Percentiles rank a stretch among this genome's conserved stretches.
phyloP scores from a whole-genome alignment of 2,797 vertebrate species.

The Myripristis jacobus region DNA sequence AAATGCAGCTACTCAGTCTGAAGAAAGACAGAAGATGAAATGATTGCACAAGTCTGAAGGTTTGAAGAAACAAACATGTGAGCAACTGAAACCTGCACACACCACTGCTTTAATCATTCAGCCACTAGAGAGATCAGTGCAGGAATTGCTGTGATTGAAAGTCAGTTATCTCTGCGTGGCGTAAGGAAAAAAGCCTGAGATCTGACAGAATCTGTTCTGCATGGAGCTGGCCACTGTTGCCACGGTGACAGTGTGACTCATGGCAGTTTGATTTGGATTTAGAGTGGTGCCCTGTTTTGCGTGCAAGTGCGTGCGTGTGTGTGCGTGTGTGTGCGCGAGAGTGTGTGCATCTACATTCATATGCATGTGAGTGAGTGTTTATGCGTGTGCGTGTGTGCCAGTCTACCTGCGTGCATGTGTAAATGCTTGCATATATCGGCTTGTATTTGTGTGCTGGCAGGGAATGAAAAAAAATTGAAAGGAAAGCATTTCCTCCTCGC shows the following conservation, averaged over 20 bases:
- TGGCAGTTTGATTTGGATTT: slow-evolving; percentile 83
- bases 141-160: slow-evolving; percentile 72
- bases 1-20: not conserved
- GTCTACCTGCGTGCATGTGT: slow-evolving; percentile 29
- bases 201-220: slow-evolving; percentile 82
- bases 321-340: not conserved
- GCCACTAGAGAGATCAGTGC: slow-evolving; percentile 65
- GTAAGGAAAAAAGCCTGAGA: slow-evolving; percentile 53
- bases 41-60: not conserved
- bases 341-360: too few relatives aligned
- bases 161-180: slow-evolving; percentile 46
- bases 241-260: slow-evolving; percentile 87
- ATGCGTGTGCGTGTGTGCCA: slow-evolving; percentile 24
- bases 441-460: slow-evolving; percentile 42
- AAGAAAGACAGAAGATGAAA: slow-evolving; percentile 4
- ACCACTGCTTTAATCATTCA: slow-evolving; percentile 50
- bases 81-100: slow-evolving; percentile 48
- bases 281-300: slow-evolving; percentile 72
- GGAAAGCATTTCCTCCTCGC: slow-evolving; percentile 34
- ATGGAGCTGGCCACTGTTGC: slow-evolving; percentile 83
- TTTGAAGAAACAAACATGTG: slow-evolving; percentile 33
- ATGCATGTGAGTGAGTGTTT: slow-evolving; percentile 24
- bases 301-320: slow-evolving; percentile 19
- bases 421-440: slow-evolving; percentile 26
- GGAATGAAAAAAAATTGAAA: slow-evolving; percentile 33